Evolutionary conservation across 2,113 vertebrate species (phyloP).

Genomic region (Scolopax mira): DNA sequence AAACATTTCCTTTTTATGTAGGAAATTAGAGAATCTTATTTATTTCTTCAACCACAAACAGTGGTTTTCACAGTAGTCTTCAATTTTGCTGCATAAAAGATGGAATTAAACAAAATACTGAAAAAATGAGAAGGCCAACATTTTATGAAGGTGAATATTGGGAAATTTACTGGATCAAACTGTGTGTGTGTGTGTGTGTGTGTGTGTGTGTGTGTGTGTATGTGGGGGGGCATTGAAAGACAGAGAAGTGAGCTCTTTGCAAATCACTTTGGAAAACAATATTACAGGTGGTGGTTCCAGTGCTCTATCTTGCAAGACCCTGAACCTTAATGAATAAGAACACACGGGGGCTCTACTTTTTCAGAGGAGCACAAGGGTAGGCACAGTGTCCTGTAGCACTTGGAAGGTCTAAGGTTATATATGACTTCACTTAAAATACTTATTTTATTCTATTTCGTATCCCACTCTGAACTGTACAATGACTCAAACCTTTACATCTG

Average conservation of each 20-base stretch:
- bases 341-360: fast-evolving
- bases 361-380: neutral
- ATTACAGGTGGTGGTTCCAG: neutral
- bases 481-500: neutral
- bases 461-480: neutral
- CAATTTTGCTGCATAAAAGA: neutral
- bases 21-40: neutral
- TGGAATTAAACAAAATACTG: neutral
- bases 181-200: too few relatives aligned
- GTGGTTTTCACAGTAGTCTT: neutral
- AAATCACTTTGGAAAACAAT: neutral
- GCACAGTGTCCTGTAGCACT: neutral
- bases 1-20: fast-evolving
- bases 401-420: neutral
- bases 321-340: neutral
- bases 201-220: too few relatives aligned
- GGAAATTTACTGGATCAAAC: neutral
- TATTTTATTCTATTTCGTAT: neutral
- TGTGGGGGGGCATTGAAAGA: too few relatives aligned
- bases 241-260: neutral
- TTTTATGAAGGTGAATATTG: neutral
- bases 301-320: neutral
- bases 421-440: neutral
- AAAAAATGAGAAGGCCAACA: neutral
- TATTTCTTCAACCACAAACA: neutral